phyloP scores from a whole-genome alignment of 2,888 invertebrate genomes.

The Maniola hyperantus region DNA sequence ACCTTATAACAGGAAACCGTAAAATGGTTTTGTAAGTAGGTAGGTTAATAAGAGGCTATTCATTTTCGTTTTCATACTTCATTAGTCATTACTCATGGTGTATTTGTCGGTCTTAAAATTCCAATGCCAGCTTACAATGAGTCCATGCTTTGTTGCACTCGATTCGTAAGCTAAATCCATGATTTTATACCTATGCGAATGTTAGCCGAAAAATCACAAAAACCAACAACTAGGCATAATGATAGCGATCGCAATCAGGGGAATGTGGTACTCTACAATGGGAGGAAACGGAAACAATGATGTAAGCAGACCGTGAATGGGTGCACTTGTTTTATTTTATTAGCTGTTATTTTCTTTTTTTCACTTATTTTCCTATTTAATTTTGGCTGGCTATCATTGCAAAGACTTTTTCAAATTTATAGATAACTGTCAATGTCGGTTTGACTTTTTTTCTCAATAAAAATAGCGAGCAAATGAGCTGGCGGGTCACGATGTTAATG shows the following conservation, averaged over 20 bases:
- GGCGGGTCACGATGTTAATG: no score
- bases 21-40: neutral
- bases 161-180: neutral
- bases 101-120: neutral
- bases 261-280: slow-evolving; percentile 44
- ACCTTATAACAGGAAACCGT: slow-evolving; percentile 18
- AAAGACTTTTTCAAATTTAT: neutral
- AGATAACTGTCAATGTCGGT: neutral
- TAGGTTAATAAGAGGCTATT: no score
- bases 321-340: slow-evolving; percentile 39
- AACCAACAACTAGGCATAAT: slow-evolving; percentile 3
- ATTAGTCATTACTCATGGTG: no score
- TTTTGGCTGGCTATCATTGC: slow-evolving; percentile 1
- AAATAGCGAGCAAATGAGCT: no score
- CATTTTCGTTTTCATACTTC: no score
- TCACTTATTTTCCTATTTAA: slow-evolving; percentile 12
- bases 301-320: slow-evolving; percentile 53
- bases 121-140: neutral
- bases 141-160: neutral
- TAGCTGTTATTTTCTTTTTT: slow-evolving; percentile 24
- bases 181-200: neutral
- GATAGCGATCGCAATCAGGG: slow-evolving; percentile 26
- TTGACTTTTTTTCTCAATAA: neutral
- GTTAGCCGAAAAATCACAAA: neutral
- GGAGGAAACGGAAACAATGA: slow-evolving; percentile 47